These are phyloP conservation scores for Lordiphosa stackelbergi DNA, from an alignment of 1,140 invertebrate genomes.

Conservation along the genomic window DNA sequence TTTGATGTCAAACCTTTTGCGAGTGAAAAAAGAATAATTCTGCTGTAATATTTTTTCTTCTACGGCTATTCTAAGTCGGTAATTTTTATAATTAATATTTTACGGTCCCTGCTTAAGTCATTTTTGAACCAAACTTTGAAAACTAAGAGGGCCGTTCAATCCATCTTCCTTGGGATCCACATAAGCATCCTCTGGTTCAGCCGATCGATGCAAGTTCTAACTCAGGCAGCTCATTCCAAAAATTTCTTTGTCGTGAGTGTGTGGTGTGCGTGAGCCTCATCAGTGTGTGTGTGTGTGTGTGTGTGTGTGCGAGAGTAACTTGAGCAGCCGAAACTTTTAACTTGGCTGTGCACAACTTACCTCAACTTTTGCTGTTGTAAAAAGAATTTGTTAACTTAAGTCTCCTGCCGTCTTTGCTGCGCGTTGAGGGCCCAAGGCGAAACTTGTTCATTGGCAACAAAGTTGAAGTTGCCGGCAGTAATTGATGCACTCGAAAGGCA, in stretches of 20 bases:
- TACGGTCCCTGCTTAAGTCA: too few species aligned
- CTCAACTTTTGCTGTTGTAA: constrained; percentile 54
- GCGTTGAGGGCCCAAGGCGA: constrained; percentile 8
- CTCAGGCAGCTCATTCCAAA: not conserved
- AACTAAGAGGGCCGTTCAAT: too few species aligned
- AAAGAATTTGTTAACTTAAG: constrained; percentile 62
- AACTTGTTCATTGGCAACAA: constrained; percentile 51
- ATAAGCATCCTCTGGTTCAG: too few species aligned
- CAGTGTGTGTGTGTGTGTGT: not conserved
- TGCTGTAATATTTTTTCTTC: too few species aligned
- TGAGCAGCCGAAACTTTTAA: constrained; percentile 50
- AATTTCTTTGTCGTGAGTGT: constrained; percentile 15
- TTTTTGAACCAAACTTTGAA: too few species aligned
- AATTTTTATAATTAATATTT: too few species aligned
- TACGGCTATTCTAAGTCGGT: too few species aligned
- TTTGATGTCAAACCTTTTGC: too few species aligned
- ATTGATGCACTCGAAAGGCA: constrained; percentile 53
- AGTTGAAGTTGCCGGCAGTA: constrained; percentile 42
- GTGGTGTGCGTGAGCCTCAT: constrained; percentile 6
- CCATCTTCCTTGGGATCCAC: too few species aligned
- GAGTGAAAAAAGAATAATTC: too few species aligned
- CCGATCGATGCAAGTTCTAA: too few species aligned
- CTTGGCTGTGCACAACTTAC: constrained; percentile 62
- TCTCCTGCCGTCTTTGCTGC: constrained; percentile 11
- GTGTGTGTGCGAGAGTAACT: constrained; percentile 13